Conservation (phyloP, 2,113 vertebrate species). For the Bubo blakistoni region DNA sequence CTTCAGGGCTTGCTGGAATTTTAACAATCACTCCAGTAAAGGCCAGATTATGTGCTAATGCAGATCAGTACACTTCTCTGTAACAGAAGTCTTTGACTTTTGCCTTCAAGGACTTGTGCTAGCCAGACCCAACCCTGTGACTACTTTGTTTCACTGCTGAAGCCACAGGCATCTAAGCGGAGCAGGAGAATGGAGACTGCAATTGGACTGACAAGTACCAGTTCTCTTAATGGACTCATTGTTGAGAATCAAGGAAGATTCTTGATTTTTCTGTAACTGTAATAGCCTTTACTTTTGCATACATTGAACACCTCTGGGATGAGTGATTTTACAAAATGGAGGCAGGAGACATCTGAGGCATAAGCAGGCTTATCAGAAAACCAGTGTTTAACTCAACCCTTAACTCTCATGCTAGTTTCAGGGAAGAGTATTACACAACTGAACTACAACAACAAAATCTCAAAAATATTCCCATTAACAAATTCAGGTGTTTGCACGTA, state of each 20-base stretch:
- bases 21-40: background rate
- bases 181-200: background rate
- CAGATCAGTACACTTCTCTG: background rate
- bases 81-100: background rate
- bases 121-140: background rate
- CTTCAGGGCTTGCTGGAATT: background rate
- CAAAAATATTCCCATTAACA: background rate
- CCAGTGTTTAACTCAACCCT: background rate
- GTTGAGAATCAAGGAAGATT: background rate
- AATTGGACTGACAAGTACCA: background rate
- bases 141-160: background rate
- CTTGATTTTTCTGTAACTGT: background rate
- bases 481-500: background rate
- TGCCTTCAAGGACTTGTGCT: background rate
- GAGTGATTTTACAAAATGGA: background rate
- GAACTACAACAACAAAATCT: background rate
- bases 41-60: background rate
- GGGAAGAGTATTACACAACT: background rate
- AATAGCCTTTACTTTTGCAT: background rate
- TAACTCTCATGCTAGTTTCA: background rate
- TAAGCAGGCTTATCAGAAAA: background rate
- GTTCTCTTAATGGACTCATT: background rate
- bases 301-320: background rate
- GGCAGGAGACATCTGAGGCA: background rate
- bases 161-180: rapidly evolving